A percentile compares a stretch with the other conserved stretches of the same genome.
Evolutionary conservation across 2,113 vertebrate genomes (phyloP).

Genomic region (Sclerurus mexicanus): DNA sequence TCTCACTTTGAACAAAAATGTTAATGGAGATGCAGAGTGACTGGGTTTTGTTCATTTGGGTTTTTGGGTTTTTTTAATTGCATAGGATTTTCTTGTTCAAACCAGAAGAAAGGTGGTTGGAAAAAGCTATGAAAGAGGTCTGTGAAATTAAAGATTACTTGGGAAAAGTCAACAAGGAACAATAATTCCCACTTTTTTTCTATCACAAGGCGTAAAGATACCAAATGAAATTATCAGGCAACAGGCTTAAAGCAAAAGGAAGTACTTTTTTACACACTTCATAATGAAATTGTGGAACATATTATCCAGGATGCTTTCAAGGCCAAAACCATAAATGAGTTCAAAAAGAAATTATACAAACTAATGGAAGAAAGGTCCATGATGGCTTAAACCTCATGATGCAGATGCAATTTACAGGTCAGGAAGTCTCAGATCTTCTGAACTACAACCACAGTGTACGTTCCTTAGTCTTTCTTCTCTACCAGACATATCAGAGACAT

Average conservation of each 20-base stretch:
- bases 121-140: not conserved
- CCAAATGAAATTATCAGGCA: slow-evolving; percentile 48
- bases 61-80: not conserved
- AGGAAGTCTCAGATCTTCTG: not conserved
- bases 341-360: slow-evolving; percentile 45
- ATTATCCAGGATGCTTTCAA: slow-evolving; percentile 42
- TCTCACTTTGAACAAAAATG: not conserved
- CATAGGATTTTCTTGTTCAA: not conserved
- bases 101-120: not conserved
- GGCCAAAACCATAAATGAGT: slow-evolving; percentile 24
- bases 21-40: not conserved
- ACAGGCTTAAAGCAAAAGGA: slow-evolving; percentile 46
- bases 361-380: not conserved
- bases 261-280: slow-evolving; percentile 55
- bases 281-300: slow-evolving; percentile 61
- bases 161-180: not conserved
- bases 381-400: not conserved
- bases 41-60: not conserved
- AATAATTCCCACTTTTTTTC: not conserved
- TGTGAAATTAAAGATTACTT: not conserved
- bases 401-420: not conserved
- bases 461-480: not conserved
- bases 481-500: not conserved
- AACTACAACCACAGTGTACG: not conserved
- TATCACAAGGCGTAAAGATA: not conserved